These are phyloP conservation scores for Tetranychus piercei DNA, from an alignment of 2,888 invertebrate species.

Conservation along the genomic window DNA sequence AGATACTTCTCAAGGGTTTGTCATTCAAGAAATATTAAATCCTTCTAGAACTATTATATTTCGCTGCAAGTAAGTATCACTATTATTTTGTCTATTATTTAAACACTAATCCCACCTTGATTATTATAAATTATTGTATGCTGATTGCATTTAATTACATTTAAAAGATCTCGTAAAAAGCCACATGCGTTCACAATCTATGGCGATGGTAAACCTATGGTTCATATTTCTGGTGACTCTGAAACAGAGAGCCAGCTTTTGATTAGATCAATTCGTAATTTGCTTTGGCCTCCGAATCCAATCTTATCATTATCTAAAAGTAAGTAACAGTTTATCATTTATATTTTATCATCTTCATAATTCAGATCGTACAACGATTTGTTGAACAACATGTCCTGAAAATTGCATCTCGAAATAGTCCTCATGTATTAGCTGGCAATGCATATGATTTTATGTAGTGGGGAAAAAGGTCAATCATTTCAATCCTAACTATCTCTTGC, in stretches of 20 bases:
- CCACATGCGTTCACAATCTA: constrained; percentile 24
- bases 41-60: not conserved
- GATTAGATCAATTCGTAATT: constrained; percentile 23
- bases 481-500: too few species aligned
- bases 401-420: too few species aligned
- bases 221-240: constrained; percentile 24
- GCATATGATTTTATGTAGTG: too few species aligned
- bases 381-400: too few species aligned
- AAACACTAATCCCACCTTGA: not conserved
- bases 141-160: too few species aligned
- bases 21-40: constrained; percentile 5
- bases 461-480: too few species aligned
- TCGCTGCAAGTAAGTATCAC: constrained; percentile 10
- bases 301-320: constrained; percentile 24
- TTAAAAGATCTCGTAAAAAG: constrained; percentile 21
- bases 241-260: constrained; percentile 24
- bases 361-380: not conserved
- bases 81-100: not conserved
- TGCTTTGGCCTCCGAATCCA: constrained; percentile 25
- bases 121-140: not conserved
- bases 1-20: not conserved
- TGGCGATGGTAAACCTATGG: constrained; percentile 19
- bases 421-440: too few species aligned
- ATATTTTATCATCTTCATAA: constrained; percentile 1
- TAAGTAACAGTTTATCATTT: constrained; percentile 15